Evolutionary conservation across 2,888 invertebrate species (phyloP).

Genomic region (Sarcophaga variegata): DNA sequence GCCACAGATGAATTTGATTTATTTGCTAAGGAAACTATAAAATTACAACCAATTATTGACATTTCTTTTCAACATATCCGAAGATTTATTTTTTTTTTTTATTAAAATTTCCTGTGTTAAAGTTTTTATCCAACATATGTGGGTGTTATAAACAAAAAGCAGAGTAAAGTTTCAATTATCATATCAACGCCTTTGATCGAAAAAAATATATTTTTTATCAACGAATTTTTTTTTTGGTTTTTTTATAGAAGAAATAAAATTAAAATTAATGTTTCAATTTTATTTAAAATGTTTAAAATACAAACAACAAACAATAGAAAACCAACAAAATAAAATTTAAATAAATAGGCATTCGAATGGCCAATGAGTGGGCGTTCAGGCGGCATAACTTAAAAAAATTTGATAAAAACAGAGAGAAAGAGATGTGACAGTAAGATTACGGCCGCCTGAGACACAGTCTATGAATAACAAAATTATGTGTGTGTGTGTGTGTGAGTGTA

Average conservation of each 20-base stretch:
- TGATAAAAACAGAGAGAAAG: background rate
- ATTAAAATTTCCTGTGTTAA: background rate
- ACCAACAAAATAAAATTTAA: slow-evolving; percentile 21
- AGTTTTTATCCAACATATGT: background rate
- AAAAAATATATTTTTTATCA: background rate
- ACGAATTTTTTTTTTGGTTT: background rate
- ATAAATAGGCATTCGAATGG: background rate
- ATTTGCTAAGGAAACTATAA: slow-evolving; percentile 23
- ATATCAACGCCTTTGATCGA: slow-evolving; percentile 23
- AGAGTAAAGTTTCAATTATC: slow-evolving; percentile 35
- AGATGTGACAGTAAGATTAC: too few relatives aligned
- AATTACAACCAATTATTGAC: slow-evolving; percentile 44
- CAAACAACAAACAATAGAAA: slow-evolving; percentile 8
- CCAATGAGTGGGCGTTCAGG: background rate
- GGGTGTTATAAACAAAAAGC: slow-evolving; percentile 22
- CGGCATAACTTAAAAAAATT: background rate
- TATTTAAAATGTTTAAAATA: background rate
- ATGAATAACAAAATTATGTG: too few relatives aligned
- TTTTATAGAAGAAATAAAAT: background rate
- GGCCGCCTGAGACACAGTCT: too few relatives aligned
- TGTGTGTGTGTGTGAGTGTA: slow-evolving; percentile 28
- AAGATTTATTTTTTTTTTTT: background rate
- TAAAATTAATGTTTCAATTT: background rate
- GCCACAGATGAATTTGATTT: slow-evolving; percentile 25
- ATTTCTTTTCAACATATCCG: slow-evolving; percentile 5